A percentile compares a stretch with the other conserved stretches of the same genome.
These are phyloP conservation scores for Pluvialis apricaria DNA, from an alignment of 2,113 vertebrate genomes.

Conservation along the genomic window DNA sequence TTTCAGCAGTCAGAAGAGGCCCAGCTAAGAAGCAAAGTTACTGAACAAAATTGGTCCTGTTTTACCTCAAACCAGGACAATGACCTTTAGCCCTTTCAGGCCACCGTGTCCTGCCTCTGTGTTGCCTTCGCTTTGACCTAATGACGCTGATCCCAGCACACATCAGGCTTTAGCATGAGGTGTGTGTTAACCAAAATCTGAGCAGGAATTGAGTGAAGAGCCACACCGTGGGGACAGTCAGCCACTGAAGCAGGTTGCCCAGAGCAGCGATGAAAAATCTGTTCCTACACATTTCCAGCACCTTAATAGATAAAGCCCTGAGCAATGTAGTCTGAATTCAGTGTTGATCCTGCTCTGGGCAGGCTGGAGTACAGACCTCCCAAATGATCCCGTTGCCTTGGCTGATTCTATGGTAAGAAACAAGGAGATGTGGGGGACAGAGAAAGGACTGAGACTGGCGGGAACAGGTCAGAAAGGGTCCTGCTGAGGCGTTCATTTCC, in stretches of 20 bases:
- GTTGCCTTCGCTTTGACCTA: background rate
- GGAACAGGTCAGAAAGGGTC: background rate
- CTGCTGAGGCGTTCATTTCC: background rate
- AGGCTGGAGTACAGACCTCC: background rate
- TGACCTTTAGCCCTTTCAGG: background rate
- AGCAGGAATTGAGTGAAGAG: background rate
- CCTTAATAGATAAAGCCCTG: background rate
- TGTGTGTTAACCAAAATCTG: background rate
- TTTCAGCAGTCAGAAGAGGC: no score
- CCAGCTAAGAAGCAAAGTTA: no score
- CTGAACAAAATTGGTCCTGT: no score
- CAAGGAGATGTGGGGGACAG: background rate
- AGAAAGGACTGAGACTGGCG: background rate
- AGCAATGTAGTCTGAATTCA: background rate
- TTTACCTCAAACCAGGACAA: no score
- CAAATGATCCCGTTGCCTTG: background rate
- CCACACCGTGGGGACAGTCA: background rate
- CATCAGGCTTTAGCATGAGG: background rate
- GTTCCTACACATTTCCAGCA: background rate
- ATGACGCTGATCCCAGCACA: background rate
- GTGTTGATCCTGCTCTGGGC: background rate
- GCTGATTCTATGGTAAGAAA: background rate
- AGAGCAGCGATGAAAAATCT: background rate
- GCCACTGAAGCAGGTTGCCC: background rate
- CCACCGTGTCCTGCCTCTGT: fast-evolving